These are phyloP conservation scores for Apodemia mormo DNA, from an alignment of 2,888 invertebrate species.

Conservation along the genomic window DNA sequence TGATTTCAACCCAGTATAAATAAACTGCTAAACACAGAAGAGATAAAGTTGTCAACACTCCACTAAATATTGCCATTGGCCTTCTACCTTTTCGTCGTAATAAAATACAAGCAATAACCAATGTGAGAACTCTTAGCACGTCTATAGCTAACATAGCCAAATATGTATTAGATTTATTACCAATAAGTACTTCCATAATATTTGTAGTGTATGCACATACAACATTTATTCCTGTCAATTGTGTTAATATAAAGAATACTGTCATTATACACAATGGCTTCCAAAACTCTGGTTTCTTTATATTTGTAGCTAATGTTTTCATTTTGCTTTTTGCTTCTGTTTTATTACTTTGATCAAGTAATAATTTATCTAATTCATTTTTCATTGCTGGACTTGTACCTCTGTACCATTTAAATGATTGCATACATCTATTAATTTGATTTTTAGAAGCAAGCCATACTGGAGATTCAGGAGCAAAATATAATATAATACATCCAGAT, in stretches of 20 bases:
- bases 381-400: conserved; percentile 73
- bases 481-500: conserved; percentile 74
- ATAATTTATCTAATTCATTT: conserved; percentile 74
- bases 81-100: conserved; percentile 83
- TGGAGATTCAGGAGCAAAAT: conserved; percentile 85
- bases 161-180: conserved; percentile 76
- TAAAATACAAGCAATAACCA: conserved; percentile 82
- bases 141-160: conserved; percentile 85
- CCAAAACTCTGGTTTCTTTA: conserved; percentile 80
- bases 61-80: conserved; percentile 84
- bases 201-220: conserved; percentile 86
- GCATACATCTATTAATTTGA: conserved; percentile 79
- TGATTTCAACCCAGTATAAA: conserved; percentile 60
- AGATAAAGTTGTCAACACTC: conserved; percentile 81
- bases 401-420: conserved; percentile 83
- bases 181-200: conserved; percentile 83
- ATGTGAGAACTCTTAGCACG: conserved; percentile 81
- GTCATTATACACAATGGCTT: conserved; percentile 84
- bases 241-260: conserved; percentile 84
- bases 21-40: conserved; percentile 78
- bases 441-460: conserved; percentile 85
- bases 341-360: conserved; percentile 62
- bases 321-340: conserved; percentile 56
- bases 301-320: conserved; percentile 58
- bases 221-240: conserved; percentile 87